These are phyloP conservation scores for Enoplolaimus lenunculus DNA, from an alignment of 2,888 invertebrate genomes.

Conservation along the genomic window DNA sequence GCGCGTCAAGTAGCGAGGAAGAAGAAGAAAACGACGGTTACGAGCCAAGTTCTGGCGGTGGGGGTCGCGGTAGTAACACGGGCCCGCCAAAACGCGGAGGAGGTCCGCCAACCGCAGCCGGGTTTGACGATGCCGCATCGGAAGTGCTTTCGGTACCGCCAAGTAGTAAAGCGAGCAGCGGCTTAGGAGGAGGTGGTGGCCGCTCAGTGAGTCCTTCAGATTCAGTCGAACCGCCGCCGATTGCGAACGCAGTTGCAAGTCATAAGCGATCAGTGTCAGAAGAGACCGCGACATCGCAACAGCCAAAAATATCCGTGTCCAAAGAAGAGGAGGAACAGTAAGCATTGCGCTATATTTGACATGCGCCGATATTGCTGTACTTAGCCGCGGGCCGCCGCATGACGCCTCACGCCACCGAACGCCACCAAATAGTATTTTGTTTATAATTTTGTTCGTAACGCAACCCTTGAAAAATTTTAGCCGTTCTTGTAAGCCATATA, in stretches of 20 bases:
- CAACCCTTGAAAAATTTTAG: too few species aligned
- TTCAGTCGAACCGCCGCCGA: background rate
- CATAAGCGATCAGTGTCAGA: background rate
- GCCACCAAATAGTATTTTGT: too few species aligned
- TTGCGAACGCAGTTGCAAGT: background rate
- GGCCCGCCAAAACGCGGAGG: background rate
- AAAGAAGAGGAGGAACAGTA: background rate
- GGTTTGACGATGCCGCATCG: background rate
- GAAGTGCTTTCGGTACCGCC: background rate
- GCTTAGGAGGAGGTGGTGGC: background rate
- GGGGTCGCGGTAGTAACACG: background rate
- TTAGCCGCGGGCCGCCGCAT: too few species aligned
- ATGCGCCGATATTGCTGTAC: too few species aligned
- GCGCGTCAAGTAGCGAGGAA: constrained; percentile 10
- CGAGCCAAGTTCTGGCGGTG: background rate
- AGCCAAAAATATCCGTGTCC: background rate
- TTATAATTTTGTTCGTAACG: too few species aligned
- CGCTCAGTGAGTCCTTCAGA: background rate
- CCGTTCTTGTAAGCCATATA: too few species aligned
- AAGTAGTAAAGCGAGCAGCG: background rate
- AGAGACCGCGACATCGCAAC: background rate
- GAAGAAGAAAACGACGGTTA: background rate
- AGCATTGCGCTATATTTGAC: background rate
- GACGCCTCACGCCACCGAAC: too few species aligned
- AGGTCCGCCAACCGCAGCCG: background rate